Base-by-base conservation (phyloP, 2,797 vertebrate species). In the Merluccius polli region DNA sequence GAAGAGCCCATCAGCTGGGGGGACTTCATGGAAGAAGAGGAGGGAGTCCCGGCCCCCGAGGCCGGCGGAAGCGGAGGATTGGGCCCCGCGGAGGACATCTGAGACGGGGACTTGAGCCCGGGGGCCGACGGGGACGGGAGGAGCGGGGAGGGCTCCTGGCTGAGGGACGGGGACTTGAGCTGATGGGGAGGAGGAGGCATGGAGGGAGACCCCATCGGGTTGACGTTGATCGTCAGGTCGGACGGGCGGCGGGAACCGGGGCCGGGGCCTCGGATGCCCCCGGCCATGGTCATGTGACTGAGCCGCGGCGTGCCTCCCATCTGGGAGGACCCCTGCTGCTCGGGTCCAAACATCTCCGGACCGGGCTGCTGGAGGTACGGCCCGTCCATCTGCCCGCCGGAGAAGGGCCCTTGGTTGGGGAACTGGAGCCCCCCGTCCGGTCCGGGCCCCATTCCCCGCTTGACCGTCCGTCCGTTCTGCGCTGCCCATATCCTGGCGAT, bases 51-150 rank as follows among this genome's bases (percentile, higher is more conserved):
- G 48, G 92, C 91, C 36, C 92, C 92, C 65, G 92, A 93, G 0
- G 86, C 85, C 44, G 92, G 83, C 24, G 93, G 89, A 76, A 91
- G 87, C 68, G 91, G 82, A 16, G 92, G 90, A 27, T 92, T 93
- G 78, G 92, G 86, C 31, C 90, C 90, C 15, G 86, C 83, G 83
- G 94, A 93, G 0, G 95, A 92, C 38, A 97, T 92, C 1, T 96
- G 96, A 82, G 96, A 94, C 0, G 97, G 97, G 0, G 98, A 99
- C 89, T 98, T 99, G 80, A 98, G 93, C 85, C 94, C 95, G 82
- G 95, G 92, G 87, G 95, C 93, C 2, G 96, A 96, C 1, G 97
- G 97, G 0, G 98, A 98, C 15, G 94, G 93, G 83, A 98, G 93
- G 77, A 96, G 91, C 1, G 96, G 96, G 0, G 97, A 98, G 76